Evolutionary conservation across 2,888 invertebrate genomes (phyloP), one percentile per base, ranked within the genome.

Genomic region (Andrena minutula): DNA sequence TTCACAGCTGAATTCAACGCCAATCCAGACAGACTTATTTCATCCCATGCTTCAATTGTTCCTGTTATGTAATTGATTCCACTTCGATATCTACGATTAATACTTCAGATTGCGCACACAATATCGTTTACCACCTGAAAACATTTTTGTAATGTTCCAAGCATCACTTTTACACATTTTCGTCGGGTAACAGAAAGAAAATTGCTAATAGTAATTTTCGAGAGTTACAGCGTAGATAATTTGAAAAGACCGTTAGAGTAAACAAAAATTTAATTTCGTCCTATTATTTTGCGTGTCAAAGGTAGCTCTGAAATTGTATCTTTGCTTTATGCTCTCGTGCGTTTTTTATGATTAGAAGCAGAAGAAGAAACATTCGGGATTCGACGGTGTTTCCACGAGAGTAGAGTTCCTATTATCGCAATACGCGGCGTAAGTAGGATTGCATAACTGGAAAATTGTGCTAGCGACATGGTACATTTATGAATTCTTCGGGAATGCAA

Each of bases 21-120:
- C 49, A 28, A 64, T 47, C 47, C 2, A 30, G 28, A 10, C 64
- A 65, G 41, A 26, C n/a, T 2, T 26, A 35, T 20, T 32, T 26
- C 16, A 68, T 47, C 68, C 61, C 51, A 23, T 4, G 28, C 61
- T 23, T 66, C 51, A n/a, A 66, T 74, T 53, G 2, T 26, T 20
- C 1, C 20, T n/a, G 26, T 35, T 10, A 1, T 10, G 12, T 41
- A 28, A 20, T 23, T 35, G 8, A 20, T 77, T 61, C 47, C 51
- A 8, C 28, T 28, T 7, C 10, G 20, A 47, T 58, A 56, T 58
- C 5, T n/a, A 2, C 23, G 26, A 26, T 64, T n/a, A 5, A 66
- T n/a, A 41, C 47, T 63, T 26, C n/a, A 23, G n/a, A 30, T 32
- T 20, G 20, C 30, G 7, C 2, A 0, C 2, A 2, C 16, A 16